A percentile compares a stretch with the other conserved stretches of the same genome.
Conservation (phyloP, 2,888 invertebrate species). For the Lasioglossum oenotherae region DNA sequence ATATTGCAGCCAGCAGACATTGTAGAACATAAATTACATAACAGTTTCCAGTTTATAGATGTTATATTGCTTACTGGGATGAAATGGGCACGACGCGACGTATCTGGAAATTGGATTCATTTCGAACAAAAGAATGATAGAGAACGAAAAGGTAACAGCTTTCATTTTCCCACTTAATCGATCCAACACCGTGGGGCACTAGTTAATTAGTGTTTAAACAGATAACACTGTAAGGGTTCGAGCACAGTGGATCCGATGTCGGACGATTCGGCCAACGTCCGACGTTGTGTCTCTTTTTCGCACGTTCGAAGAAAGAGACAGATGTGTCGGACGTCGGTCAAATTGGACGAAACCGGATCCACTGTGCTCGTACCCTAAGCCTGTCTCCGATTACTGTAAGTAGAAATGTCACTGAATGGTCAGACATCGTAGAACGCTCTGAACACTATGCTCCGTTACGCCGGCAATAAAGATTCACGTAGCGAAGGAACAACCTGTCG, state of each 20-base stretch:
- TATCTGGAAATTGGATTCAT: background rate
- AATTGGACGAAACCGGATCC: too few relatives aligned
- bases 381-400: too few relatives aligned
- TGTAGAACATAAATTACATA: background rate
- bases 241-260: too few relatives aligned
- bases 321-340: too few relatives aligned
- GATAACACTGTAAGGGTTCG: background rate
- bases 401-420: too few relatives aligned
- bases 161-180: slow-evolving; percentile 24
- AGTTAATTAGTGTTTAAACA: background rate
- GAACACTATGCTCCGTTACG: background rate
- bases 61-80: background rate
- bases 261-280: too few relatives aligned
- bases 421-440: background rate
- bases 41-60: background rate
- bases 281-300: too few relatives aligned
- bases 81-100: background rate
- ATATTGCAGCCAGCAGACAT: too few relatives aligned
- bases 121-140: background rate
- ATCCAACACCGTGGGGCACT: background rate
- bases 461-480: background rate
- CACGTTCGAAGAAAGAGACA: too few relatives aligned
- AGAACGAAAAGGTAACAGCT: slow-evolving; percentile 1
- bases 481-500: background rate
- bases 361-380: too few relatives aligned